These are phyloP conservation scores for Percopsis transmontana DNA, from an alignment of 2,113 vertebrate genomes.

Conservation along the genomic window DNA sequence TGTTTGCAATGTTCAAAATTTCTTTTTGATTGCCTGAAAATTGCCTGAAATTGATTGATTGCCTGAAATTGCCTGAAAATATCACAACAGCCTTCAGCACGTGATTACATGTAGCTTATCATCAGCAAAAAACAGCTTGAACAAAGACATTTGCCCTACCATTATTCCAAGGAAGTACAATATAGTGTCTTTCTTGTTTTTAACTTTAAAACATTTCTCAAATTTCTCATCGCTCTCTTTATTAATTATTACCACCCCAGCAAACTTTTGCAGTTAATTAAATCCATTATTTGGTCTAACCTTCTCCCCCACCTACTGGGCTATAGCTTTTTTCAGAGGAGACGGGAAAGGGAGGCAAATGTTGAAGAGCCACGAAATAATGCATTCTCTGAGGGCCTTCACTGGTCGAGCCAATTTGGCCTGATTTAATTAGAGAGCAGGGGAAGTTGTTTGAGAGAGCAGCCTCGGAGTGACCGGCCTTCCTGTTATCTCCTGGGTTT, in stretches of 20 bases:
- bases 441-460: constrained; percentile 47
- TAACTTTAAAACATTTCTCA: no score
- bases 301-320: background rate
- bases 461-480: constrained; percentile 35
- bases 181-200: no score
- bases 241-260: background rate
- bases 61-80: no score
- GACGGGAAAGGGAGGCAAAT: constrained; percentile 11
- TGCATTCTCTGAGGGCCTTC: constrained; percentile 44
- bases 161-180: no score
- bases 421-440: constrained; percentile 63
- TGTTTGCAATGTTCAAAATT: no score
- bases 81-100: no score
- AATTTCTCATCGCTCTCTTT: background rate
- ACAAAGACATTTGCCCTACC: no score
- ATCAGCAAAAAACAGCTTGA: no score
- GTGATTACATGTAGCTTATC: no score
- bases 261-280: background rate
- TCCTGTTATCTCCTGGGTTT: constrained; percentile 53
- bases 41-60: no score
- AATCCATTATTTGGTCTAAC: background rate
- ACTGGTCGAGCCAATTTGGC: constrained; percentile 48
- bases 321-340: constrained; percentile 30
- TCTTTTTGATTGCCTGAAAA: no score
- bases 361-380: constrained; percentile 36